Evolutionary conservation across 2,113 vertebrate genomes (phyloP), one percentile per base, ranked within the genome.

Genomic region (Elephantulus edwardii): DNA sequence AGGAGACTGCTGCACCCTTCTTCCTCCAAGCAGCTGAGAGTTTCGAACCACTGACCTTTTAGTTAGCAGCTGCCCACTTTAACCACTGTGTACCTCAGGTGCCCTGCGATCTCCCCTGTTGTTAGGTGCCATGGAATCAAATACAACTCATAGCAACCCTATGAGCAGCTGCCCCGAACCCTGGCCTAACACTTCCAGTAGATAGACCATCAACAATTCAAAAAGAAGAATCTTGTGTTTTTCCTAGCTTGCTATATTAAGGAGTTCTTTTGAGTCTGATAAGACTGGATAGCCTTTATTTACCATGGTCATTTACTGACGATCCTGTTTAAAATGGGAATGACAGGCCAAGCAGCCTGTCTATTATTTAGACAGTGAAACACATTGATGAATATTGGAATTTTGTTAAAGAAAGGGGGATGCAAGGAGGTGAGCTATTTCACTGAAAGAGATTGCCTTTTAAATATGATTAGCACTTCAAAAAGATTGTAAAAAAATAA

Each of bases 371-470:
- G 81, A n/a, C n/a, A n/a, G n/a, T n/a, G 58, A 22, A 56, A 62
- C 30, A 64, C 13, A 24, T 38, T 85, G 38, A 42, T 60, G 16
- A 62, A 71, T 28, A 54, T 6, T 54, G 38, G n/a, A 44, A 40
- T 62, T 35, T 22, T 62, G 1, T 70, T 7, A 30, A 13, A 24
- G n/a, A 3, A 66, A 35, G 4, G 4, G 9, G 68, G 64, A n/a
- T n/a, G n/a, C n/a, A n/a, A n/a, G n/a, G n/a, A n/a, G n/a, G n/a
- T n/a, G n/a, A 4, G 16, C 20, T 6, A 75, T 58, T 85, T 85
- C n/a, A 35, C 38, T 38, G 28, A 71, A 84, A 75, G 56, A 72
- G n/a, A 42, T 33, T 77, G n/a, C 35, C 33, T 92, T 91, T 91
- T 85, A 5, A n/a, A 50, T 83, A 72, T 88, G 38, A 79, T 89